Evolutionary conservation across 2,797 vertebrate species (phyloP).

Genomic region (Falco novaeseelandiae): DNA sequence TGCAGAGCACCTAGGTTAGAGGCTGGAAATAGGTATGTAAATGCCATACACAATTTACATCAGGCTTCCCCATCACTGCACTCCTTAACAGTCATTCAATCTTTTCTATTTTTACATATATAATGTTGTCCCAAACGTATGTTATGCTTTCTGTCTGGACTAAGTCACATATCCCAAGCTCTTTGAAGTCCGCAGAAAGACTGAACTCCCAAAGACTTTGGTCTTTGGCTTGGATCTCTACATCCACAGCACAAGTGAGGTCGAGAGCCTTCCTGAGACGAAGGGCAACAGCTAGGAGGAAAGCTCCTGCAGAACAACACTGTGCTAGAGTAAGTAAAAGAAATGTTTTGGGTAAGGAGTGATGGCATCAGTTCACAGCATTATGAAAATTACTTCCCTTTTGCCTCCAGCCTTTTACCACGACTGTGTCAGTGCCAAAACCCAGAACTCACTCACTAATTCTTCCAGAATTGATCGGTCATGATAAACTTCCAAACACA

Average conservation of each 20-base stretch:
- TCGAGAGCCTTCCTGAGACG: background rate
- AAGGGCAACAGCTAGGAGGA: background rate
- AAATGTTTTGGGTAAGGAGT: constrained; percentile 48
- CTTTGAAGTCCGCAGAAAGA: constrained; percentile 22
- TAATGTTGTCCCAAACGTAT: background rate
- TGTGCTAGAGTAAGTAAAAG: background rate
- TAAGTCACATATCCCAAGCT: background rate
- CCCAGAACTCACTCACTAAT: constrained; percentile 52
- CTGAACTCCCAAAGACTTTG: constrained; percentile 14
- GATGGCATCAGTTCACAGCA: constrained; percentile 62
- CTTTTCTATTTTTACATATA: constrained; percentile 19
- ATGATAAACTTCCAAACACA: constrained; percentile 58
- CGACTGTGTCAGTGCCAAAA: constrained; percentile 52
- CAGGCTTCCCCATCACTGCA: background rate
- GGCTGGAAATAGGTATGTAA: background rate
- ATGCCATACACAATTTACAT: background rate
- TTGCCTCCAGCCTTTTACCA: constrained; percentile 61
- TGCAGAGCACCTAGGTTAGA: background rate
- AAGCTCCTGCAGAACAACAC: background rate
- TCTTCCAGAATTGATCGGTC: constrained; percentile 62
- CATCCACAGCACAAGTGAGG: background rate
- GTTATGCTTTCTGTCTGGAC: constrained; percentile 31
- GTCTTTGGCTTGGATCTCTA: constrained; percentile 9
- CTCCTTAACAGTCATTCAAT: background rate
- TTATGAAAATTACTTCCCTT: constrained; percentile 67